Conservation (phyloP, 2,797 vertebrate species). For the Phrynocephalus guinanensis region DNA sequence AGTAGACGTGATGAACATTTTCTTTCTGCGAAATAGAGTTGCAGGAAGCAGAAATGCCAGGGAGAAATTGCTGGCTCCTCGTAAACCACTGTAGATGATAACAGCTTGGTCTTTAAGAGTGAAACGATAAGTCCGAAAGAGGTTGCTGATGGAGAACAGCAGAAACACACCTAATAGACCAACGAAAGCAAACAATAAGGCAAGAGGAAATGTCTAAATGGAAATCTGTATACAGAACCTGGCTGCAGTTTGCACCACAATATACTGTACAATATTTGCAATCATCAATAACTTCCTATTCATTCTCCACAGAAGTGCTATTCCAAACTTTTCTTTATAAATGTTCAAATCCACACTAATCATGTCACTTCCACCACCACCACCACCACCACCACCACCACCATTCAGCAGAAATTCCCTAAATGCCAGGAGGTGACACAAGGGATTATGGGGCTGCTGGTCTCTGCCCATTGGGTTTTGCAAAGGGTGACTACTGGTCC, state of each 20-base stretch:
- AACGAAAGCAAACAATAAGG: not conserved
- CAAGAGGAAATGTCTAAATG: conserved; percentile 23
- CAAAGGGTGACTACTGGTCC: too few relatives aligned
- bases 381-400: too few relatives aligned
- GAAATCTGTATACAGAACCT: not conserved
- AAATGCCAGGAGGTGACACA: too few relatives aligned
- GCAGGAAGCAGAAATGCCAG: conserved; percentile 91
- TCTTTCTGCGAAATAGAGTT: conserved; percentile 84
- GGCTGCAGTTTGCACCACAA: not conserved
- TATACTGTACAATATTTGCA: not conserved
- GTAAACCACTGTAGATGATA: conserved; percentile 92
- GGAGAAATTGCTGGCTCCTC: conserved; percentile 94
- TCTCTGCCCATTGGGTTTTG: too few relatives aligned
- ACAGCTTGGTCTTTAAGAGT: conserved; percentile 94
- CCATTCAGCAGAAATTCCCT: too few relatives aligned
- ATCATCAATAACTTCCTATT: too few relatives aligned
- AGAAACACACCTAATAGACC: conserved; percentile 86
- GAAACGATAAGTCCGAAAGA: conserved; percentile 92
- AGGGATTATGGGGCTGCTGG: too few relatives aligned
- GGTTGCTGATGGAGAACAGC: conserved; percentile 93
- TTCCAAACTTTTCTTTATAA: too few relatives aligned
- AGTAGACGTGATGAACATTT: conserved; percentile 92
- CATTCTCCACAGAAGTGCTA: too few relatives aligned
- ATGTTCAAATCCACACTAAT: too few relatives aligned
- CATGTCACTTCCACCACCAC: too few relatives aligned